These are phyloP conservation scores for Phrynocephalus versicolor DNA, from an alignment of 2,113 vertebrate genomes.

Conservation along the genomic window DNA sequence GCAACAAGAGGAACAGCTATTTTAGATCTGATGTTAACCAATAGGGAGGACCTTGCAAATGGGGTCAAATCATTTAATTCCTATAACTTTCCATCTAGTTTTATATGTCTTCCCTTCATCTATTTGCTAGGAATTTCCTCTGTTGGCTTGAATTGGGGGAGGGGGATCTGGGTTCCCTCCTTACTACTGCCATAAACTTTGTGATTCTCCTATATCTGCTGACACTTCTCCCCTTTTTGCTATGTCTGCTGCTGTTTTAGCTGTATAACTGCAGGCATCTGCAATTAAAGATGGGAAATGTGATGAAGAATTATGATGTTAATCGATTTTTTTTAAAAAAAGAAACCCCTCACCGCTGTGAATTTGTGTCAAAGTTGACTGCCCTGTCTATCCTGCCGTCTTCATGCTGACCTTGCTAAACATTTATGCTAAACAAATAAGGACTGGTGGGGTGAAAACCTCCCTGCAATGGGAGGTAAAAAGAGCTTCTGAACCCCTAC, in stretches of 20 bases:
- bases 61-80: too few relatives aligned
- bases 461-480: constrained; percentile 30
- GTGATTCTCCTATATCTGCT: neutral
- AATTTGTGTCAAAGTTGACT: neutral
- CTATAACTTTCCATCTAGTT: too few relatives aligned
- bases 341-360: neutral
- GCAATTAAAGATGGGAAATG: neutral
- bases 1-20: too few relatives aligned
- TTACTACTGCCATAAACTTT: too few relatives aligned
- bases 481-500: constrained; percentile 34
- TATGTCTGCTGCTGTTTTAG: neutral
- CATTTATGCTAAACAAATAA: constrained; percentile 15
- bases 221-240: neutral
- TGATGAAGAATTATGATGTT: neutral
- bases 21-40: too few relatives aligned
- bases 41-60: too few relatives aligned
- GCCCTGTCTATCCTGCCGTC: neutral
- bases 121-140: neutral
- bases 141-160: too few relatives aligned
- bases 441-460: constrained; percentile 33
- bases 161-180: neutral
- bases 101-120: too few relatives aligned
- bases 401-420: neutral
- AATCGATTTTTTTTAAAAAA: too few relatives aligned
- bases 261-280: neutral